A percentile compares a stretch with the other conserved stretches of the same genome.
Conservation (phyloP, 2,888 invertebrate species). For the Luffia ferchaultella region DNA sequence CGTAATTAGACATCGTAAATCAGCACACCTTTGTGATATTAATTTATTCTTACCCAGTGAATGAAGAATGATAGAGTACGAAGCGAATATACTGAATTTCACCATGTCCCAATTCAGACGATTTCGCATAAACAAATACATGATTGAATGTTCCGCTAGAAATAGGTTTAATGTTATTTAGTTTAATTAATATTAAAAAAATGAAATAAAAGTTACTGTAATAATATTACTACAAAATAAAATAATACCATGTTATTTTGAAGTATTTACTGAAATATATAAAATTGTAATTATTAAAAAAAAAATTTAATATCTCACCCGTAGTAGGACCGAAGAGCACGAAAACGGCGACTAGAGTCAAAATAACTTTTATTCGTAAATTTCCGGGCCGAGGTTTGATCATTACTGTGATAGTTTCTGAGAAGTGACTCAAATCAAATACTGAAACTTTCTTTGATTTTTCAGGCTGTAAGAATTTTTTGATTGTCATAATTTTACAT, state of each 20-base stretch:
- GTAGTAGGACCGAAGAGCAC: conserved; percentile 58
- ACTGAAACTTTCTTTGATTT: conserved; percentile 63
- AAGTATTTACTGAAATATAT: not conserved
- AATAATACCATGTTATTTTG: not conserved
- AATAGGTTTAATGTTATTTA: conserved; percentile 15
- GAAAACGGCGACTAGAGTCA: conserved; percentile 55
- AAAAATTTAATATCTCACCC: conserved; percentile 47
- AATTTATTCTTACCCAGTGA: conserved; percentile 39
- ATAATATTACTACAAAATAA: not conserved
- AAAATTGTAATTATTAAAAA: not conserved
- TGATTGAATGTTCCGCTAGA: conserved; percentile 52
- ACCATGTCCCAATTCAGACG: conserved; percentile 54
- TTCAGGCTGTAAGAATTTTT: conserved; percentile 47
- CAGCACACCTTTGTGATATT: too few species aligned
- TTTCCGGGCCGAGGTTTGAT: conserved; percentile 41
- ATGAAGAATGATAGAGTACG: conserved; percentile 53
- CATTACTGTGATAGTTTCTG: conserved; percentile 54
- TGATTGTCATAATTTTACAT: too few species aligned
- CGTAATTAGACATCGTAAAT: too few species aligned
- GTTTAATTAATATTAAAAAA: not conserved
- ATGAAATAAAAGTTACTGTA: too few species aligned
- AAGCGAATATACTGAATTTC: conserved; percentile 42
- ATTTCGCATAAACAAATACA: conserved; percentile 47
- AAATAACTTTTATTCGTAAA: conserved; percentile 41
- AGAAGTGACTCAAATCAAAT: conserved; percentile 74